Evolutionary conservation across 2,888 invertebrate species (phyloP).

Genomic region (Cantharis lateralis): DNA sequence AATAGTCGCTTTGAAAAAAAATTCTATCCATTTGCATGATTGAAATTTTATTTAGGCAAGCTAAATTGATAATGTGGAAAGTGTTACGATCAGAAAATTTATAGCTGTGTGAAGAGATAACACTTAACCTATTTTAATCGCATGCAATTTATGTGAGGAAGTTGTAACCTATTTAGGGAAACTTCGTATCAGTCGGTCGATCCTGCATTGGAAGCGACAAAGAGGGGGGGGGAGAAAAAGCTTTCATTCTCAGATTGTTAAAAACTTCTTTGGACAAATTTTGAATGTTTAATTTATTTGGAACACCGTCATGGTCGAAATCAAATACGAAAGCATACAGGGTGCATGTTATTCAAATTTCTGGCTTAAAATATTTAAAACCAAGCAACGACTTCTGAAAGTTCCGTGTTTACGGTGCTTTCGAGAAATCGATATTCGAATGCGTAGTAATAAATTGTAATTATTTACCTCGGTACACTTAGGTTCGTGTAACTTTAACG

Average conservation of each 20-base stretch:
- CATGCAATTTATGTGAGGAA: background rate
- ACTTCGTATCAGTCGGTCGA: background rate
- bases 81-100: background rate
- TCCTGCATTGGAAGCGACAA: background rate
- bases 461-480: slow-evolving; percentile 63
- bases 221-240: background rate
- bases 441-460: background rate
- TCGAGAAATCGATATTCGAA: background rate
- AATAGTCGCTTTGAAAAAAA: no score
- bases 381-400: background rate
- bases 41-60: background rate
- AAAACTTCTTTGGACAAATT: no score
- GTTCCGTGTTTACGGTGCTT: background rate
- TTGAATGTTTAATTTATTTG: no score
- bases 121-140: background rate
- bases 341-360: background rate
- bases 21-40: background rate
- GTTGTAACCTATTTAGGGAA: background rate
- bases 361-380: background rate
- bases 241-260: no score
- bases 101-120: background rate
- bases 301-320: background rate
- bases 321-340: background rate
- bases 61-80: background rate
- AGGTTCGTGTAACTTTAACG: slow-evolving; percentile 68